phyloP scores from a whole-genome alignment of 2,888 invertebrate species.

The Hydrotaea cyrtoneurina region DNA sequence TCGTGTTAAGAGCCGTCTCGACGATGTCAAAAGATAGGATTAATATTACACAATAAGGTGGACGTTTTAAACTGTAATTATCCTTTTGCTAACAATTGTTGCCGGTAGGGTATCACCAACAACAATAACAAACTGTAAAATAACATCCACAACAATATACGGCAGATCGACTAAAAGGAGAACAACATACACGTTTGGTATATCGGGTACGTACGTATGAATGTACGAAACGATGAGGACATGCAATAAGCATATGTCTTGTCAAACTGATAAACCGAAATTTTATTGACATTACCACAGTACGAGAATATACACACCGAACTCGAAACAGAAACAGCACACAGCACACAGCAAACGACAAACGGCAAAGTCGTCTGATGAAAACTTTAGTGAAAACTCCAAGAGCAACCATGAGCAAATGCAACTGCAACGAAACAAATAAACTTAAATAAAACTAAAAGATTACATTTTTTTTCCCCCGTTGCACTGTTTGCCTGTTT shows the following conservation, averaged over 20 bases:
- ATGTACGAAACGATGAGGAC: conserved; percentile 61
- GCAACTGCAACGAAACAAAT: conserved; percentile 49
- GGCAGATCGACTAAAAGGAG: conserved; percentile 15
- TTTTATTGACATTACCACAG: conserved; percentile 72
- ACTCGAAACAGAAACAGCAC: not conserved
- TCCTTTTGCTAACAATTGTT: too few relatives aligned
- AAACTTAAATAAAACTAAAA: conserved; percentile 66
- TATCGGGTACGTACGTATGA: conserved; percentile 9
- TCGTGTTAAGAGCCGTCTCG: too few relatives aligned
- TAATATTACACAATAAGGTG: too few relatives aligned
- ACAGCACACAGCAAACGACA: conserved; percentile 26
- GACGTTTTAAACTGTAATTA: too few relatives aligned
- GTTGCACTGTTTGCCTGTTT: conserved; percentile 28
- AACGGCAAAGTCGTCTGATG: conserved; percentile 16
- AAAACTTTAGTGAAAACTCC: too few relatives aligned
- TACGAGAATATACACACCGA: conserved; percentile 47
- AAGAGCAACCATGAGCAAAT: conserved; percentile 17
- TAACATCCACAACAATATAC: too few relatives aligned
- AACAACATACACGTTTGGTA: not conserved
- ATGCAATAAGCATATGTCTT: conserved; percentile 69
- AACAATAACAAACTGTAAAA: not conserved
- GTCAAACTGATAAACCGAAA: conserved; percentile 72
- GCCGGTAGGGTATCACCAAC: too few relatives aligned
- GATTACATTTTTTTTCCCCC: conserved; percentile 55
- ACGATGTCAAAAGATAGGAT: too few relatives aligned